These are phyloP conservation scores for Atrina japonica DNA, from an alignment of 2,888 invertebrate species.

Conservation along the genomic window DNA sequence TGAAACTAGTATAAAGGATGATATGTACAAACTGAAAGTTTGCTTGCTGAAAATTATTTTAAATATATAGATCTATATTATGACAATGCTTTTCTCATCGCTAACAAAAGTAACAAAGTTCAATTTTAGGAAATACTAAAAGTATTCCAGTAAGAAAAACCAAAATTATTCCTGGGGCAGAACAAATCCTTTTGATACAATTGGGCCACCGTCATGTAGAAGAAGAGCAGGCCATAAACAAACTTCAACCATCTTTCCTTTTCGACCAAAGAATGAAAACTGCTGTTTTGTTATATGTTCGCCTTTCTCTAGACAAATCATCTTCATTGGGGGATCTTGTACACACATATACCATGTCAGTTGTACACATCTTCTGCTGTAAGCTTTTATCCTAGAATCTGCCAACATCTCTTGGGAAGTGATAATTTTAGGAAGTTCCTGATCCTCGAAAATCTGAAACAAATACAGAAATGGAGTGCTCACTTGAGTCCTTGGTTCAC, in stretches of 20 bases:
- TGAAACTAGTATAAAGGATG: no score
- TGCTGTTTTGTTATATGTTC: constrained; percentile 8
- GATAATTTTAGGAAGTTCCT: neutral
- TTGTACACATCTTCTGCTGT: constrained; percentile 22
- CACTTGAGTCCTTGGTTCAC: no score
- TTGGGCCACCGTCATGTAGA: constrained; percentile 18
- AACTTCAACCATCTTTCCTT: constrained; percentile 16
- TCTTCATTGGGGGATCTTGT: constrained; percentile 29
- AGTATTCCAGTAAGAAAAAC: no score
- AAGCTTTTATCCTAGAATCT: neutral
- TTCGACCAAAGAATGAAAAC: constrained; percentile 14
- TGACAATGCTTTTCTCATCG: no score
- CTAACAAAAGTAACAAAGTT: no score
- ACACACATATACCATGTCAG: constrained; percentile 32
- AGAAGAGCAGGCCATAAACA: constrained; percentile 30
- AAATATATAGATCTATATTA: no score
- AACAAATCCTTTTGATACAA: constrained; percentile 24
- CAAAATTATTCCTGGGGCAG: constrained; percentile 25
- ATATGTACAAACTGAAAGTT: no score
- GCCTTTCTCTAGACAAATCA: constrained; percentile 1
- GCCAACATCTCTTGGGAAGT: neutral
- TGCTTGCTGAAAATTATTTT: no score
- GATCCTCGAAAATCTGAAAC: neutral
- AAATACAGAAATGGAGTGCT: no score
- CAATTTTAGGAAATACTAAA: no score